Conservation (phyloP, 2,797 vertebrate species). For the Sarcophilus harrisii region DNA sequence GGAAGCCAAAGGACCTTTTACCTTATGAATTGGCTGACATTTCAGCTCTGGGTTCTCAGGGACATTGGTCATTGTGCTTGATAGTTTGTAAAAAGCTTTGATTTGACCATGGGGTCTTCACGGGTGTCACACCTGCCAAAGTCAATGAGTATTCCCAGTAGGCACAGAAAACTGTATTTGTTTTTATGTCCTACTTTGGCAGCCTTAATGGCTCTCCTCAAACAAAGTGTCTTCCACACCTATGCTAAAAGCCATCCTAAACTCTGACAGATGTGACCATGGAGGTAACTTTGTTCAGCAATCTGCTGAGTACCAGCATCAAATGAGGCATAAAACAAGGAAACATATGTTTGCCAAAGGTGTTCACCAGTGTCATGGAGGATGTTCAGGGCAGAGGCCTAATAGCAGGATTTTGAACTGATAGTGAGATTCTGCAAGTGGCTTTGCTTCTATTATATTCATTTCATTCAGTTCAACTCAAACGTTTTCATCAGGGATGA, state of each 20-base stretch:
- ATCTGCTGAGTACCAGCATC: background rate
- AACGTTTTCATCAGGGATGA: background rate
- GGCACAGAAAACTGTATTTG: background rate
- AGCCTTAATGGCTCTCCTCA: background rate
- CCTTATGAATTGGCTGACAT: conserved; percentile 25
- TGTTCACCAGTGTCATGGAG: background rate
- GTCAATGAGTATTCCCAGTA: background rate
- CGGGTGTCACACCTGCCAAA: background rate
- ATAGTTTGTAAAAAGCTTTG: background rate
- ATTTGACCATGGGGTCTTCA: background rate
- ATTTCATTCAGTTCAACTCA: background rate
- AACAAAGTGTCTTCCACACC: background rate
- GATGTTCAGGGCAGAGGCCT: background rate
- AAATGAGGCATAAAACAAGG: background rate
- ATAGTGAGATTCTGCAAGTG: background rate
- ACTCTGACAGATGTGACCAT: background rate
- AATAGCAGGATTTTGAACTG: background rate
- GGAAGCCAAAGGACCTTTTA: background rate
- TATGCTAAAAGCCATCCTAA: background rate
- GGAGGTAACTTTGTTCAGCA: background rate
- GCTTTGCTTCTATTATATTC: background rate
- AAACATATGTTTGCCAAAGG: background rate
- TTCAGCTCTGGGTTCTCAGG: conserved; percentile 1
- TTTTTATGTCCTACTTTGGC: background rate
- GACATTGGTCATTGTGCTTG: background rate